Evolutionary conservation across 2,113 vertebrate genomes (phyloP).

Genomic region (Triplophysa tibetana): DNA sequence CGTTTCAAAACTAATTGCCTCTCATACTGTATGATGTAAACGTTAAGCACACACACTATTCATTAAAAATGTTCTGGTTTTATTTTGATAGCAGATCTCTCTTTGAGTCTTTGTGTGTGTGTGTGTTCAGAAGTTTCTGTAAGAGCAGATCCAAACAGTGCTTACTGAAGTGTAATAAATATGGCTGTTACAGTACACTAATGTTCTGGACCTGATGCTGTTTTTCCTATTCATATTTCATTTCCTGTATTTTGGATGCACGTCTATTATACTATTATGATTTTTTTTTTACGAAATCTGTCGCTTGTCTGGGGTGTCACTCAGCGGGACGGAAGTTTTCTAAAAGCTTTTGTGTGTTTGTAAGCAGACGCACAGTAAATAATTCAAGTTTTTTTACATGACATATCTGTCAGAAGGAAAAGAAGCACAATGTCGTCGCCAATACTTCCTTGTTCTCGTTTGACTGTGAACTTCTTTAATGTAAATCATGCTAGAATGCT

Average conservation of each 20-base stretch:
- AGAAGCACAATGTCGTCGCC: neutral
- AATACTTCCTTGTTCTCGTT: conserved; percentile 11
- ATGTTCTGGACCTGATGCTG: conserved; percentile 41
- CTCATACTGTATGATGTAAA: neutral
- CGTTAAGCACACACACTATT: neutral
- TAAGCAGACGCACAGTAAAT: conserved; percentile 47
- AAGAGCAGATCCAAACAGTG: conserved; percentile 3
- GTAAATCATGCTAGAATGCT: conserved; percentile 7
- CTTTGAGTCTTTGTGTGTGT: neutral
- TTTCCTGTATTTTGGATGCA: conserved; percentile 20
- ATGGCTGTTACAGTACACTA: conserved; percentile 32
- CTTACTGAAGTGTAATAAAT: conserved; percentile 23
- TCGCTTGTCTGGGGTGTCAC: conserved; percentile 35
- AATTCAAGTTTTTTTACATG: conserved; percentile 46
- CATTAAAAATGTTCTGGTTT: neutral
- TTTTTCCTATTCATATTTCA: conserved; percentile 43
- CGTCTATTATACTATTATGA: conserved; percentile 42
- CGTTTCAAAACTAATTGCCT: neutral
- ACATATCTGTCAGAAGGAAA: conserved; percentile 38
- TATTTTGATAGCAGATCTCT: neutral
- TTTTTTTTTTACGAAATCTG: conserved; percentile 30
- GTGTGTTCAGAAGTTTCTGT: conserved; percentile 7
- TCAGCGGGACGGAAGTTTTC: conserved; percentile 28
- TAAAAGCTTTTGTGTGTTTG: conserved; percentile 56
- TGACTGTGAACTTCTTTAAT: conserved; percentile 2